phyloP scores from a whole-genome alignment of 2,797 vertebrate species.

The Halcyon leucocephala region DNA sequence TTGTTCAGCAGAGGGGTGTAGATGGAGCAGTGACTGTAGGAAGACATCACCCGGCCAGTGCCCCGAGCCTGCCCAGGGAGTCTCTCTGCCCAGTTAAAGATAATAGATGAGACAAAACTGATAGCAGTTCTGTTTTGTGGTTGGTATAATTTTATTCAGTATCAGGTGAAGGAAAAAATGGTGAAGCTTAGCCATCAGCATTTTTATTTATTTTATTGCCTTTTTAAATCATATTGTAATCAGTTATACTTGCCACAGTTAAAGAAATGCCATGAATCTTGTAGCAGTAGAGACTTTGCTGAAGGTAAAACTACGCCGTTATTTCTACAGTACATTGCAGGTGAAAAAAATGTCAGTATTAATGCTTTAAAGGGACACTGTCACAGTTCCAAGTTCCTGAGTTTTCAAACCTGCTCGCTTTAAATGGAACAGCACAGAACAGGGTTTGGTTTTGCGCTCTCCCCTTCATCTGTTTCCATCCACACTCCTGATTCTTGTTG shows the following conservation, averaged over 20 bases:
- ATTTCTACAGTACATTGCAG: neutral
- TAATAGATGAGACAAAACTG: neutral
- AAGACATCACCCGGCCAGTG: too few species aligned
- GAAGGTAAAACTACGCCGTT: neutral
- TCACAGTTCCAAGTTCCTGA: neutral
- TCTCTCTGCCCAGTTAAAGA: fast-evolving
- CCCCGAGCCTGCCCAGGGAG: neutral
- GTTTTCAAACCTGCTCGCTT: neutral
- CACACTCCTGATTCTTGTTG: neutral
- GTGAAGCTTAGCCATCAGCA: constrained; percentile 24
- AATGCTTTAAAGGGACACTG: neutral
- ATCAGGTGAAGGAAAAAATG: neutral
- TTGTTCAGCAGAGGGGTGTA: neutral
- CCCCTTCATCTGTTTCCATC: neutral
- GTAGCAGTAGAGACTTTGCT: constrained; percentile 17
- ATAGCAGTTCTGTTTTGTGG: fast-evolving
- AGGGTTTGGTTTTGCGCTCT: neutral
- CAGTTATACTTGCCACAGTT: neutral
- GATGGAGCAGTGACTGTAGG: neutral
- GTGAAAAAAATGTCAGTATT: neutral
- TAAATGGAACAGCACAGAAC: fast-evolving
- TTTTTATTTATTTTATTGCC: neutral
- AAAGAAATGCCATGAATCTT: neutral
- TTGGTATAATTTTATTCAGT: neutral
- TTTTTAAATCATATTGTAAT: constrained; percentile 25